These are phyloP conservation scores for Neoscelio sp. DNA, from an alignment of 2,888 invertebrate species.

Conservation along the genomic window DNA sequence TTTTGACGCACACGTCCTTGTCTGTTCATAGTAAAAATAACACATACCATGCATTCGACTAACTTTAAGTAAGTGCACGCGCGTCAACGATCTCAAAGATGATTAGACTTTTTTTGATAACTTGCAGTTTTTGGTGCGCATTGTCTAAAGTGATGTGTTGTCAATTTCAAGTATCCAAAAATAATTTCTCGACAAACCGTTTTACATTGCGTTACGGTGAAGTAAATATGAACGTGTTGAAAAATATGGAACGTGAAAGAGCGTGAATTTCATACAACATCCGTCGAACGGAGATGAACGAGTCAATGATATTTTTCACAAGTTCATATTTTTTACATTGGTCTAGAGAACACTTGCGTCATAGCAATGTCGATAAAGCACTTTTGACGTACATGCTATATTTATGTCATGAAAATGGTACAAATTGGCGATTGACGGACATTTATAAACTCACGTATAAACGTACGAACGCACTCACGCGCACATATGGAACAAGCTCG, in stretches of 20 bases:
- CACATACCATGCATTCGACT: slow-evolving; percentile 39
- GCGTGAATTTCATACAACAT: too few species aligned
- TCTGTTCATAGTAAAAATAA: slow-evolving; percentile 33
- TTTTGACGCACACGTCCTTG: slow-evolving; percentile 39
- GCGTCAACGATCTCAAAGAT: slow-evolving; percentile 17
- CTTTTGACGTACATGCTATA: slow-evolving; percentile 30
- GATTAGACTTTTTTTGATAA: not conserved
- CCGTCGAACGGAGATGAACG: too few species aligned
- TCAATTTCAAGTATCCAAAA: not conserved
- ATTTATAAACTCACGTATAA: slow-evolving; percentile 15
- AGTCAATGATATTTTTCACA: slow-evolving; percentile 12
- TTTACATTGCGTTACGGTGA: slow-evolving; percentile 31
- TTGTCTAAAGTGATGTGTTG: slow-evolving; percentile 28
- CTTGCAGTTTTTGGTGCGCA: slow-evolving; percentile 18
- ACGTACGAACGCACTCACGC: slow-evolving; percentile 9
- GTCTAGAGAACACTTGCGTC: slow-evolving; percentile 5
- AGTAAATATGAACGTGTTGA: slow-evolving; percentile 41
- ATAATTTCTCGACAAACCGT: not conserved
- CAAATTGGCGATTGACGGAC: slow-evolving; percentile 21
- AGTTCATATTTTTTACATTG: slow-evolving; percentile 54
- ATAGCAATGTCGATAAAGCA: slow-evolving; percentile 30
- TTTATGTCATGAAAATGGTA: slow-evolving; percentile 16
- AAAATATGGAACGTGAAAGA: too few species aligned
- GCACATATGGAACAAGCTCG: slow-evolving; percentile 15
- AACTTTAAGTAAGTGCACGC: slow-evolving; percentile 29